A percentile compares a stretch with the other conserved stretches of the same genome.
Conservation (phyloP, 1,140 invertebrate genomes). For the Heliconius hermathena region DNA sequence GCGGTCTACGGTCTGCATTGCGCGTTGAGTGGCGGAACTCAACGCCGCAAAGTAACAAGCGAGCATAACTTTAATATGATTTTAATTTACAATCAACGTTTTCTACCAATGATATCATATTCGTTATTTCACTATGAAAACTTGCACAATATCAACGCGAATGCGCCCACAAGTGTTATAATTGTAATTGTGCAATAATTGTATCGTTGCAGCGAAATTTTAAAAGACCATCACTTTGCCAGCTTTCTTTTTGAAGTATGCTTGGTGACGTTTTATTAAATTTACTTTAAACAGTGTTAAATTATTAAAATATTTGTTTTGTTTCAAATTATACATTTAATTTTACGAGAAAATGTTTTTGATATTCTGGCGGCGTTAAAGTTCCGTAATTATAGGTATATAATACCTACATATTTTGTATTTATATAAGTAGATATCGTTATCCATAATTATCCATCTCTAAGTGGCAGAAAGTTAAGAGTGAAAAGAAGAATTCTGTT, state of each 20-base stretch:
- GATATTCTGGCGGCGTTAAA: not conserved
- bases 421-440: too few species aligned
- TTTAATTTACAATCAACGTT: not conserved
- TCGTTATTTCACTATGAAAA: not conserved
- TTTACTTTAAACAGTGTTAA: slow-evolving; percentile 9
- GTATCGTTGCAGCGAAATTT: not conserved
- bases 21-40: too few species aligned
- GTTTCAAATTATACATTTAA: not conserved
- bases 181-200: not conserved
- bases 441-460: too few species aligned
- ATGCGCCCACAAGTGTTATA: not conserved
- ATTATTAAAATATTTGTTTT: slow-evolving; percentile 5
- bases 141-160: not conserved
- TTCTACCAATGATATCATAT: not conserved
- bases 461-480: too few species aligned
- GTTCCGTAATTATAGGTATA: not conserved
- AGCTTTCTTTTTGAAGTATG: not conserved
- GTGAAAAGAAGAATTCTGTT: too few species aligned
- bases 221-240: slow-evolving; percentile 8
- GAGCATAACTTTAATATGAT: not conserved
- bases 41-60: too few species aligned
- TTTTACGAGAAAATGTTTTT: not conserved
- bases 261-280: slow-evolving; percentile 4
- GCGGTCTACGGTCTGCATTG: too few species aligned
- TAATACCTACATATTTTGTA: too few species aligned